Evolutionary conservation across 2,797 vertebrate genomes (phyloP).

Genomic region (Karalla daura): DNA sequence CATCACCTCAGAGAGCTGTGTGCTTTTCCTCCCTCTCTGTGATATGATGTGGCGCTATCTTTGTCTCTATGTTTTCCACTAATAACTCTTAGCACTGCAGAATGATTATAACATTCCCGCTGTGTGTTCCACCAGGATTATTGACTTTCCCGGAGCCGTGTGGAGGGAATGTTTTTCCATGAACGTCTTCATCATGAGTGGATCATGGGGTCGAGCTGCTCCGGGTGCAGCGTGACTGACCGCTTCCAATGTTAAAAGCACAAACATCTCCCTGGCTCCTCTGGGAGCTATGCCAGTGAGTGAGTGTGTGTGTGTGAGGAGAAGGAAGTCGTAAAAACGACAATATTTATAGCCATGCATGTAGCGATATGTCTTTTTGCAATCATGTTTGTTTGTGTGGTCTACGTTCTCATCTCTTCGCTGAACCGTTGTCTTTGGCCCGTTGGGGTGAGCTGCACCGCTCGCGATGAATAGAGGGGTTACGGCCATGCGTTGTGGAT

Average conservation of each 20-base stretch:
- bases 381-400: neutral
- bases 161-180: constrained; percentile 20
- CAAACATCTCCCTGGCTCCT: constrained; percentile 17
- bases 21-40: constrained; percentile 31
- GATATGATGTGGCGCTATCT: neutral
- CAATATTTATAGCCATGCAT: neutral
- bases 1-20: neutral
- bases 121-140: constrained; percentile 46
- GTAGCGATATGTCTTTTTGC: neutral
- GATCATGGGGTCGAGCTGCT: constrained; percentile 19
- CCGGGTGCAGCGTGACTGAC: constrained; percentile 41
- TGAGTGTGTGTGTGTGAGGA: constrained; percentile 3
- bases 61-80: constrained; percentile 35
- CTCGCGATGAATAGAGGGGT: constrained; percentile 49
- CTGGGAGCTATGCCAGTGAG: constrained; percentile 21
- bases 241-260: constrained; percentile 3
- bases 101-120: constrained; percentile 53
- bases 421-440: constrained; percentile 1
- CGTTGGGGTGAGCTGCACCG: constrained; percentile 13
- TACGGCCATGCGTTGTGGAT: constrained; percentile 52
- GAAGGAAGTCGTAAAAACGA: neutral
- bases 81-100: constrained; percentile 23
- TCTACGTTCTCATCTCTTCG: constrained; percentile 15
- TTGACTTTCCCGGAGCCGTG: constrained; percentile 41
- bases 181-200: constrained; percentile 22